phyloP scores from a whole-genome alignment of 1,140 invertebrate species.

The Conus betulinus region DNA sequence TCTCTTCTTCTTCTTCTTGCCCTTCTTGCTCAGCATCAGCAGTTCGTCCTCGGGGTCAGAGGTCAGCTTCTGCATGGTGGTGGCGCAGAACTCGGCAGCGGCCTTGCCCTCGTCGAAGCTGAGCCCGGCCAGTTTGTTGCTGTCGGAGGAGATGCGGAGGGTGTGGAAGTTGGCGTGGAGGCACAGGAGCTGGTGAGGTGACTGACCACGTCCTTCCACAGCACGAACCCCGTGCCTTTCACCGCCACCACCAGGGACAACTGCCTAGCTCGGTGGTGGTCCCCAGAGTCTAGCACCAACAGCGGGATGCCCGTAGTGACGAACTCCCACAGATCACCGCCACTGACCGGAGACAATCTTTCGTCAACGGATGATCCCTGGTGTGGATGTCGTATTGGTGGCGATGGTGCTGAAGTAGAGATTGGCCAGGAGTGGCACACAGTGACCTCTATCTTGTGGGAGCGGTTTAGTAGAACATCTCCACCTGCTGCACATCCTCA shows the following conservation, averaged over 20 bases:
- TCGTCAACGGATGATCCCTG: slow-evolving; percentile 27
- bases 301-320: slow-evolving; percentile 89
- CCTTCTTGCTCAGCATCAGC: slow-evolving; percentile 79
- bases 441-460: slow-evolving; percentile 86
- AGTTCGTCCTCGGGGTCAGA: slow-evolving; percentile 88
- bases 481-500: slow-evolving; percentile 85
- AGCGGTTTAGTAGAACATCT: slow-evolving; percentile 87
- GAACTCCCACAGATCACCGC: slow-evolving; percentile 82
- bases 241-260: slow-evolving; percentile 88
- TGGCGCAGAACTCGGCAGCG: slow-evolving; percentile 83
- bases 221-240: slow-evolving; percentile 87
- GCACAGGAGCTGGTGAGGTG: slow-evolving; percentile 79
- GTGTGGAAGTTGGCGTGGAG: slow-evolving; percentile 85
- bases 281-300: slow-evolving; percentile 84
- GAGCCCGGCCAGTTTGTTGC: slow-evolving; percentile 80
- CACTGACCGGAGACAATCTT: background rate
- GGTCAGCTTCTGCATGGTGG: slow-evolving; percentile 83
- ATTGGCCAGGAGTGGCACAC: slow-evolving; percentile 89
- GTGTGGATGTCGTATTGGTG: slow-evolving; percentile 58
- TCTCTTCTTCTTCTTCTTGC: slow-evolving; percentile 79
- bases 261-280: slow-evolving; percentile 82
- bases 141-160: slow-evolving; percentile 86
- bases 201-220: slow-evolving; percentile 91
- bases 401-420: slow-evolving; percentile 79
- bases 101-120: slow-evolving; percentile 87